phyloP scores from a whole-genome alignment of 2,888 invertebrate genomes.

The Vesta saturnalis region DNA sequence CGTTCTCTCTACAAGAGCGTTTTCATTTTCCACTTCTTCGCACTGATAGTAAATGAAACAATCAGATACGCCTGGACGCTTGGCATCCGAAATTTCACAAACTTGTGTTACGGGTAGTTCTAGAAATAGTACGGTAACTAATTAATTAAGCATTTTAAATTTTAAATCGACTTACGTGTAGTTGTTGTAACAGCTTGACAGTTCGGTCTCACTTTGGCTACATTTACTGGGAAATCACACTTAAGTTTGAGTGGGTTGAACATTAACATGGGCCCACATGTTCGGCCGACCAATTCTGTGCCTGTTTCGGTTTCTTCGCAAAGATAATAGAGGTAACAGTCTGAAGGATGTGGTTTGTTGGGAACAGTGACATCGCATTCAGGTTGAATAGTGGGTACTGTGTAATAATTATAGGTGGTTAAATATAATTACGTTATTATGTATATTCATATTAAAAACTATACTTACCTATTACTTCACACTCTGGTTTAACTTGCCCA shows the following conservation, averaged over 20 bases:
- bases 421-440: too few species aligned
- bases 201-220: not conserved
- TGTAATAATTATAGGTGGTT: too few species aligned
- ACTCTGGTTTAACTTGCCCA: not conserved
- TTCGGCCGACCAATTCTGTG: not conserved
- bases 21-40: constrained; percentile 57
- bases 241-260: not conserved
- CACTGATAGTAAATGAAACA: constrained; percentile 79
- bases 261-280: not conserved
- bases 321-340: not conserved
- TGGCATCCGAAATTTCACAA: not conserved
- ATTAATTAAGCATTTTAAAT: not conserved
- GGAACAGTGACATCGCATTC: not conserved
- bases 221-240: not conserved
- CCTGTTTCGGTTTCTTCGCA: constrained; percentile 2
- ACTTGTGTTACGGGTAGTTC: not conserved
- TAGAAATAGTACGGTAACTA: not conserved
- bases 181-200: not conserved
- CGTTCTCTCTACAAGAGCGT: constrained; percentile 67
- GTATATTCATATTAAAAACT: too few species aligned
- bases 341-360: not conserved
- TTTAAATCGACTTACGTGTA: not conserved
- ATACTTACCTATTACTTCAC: not conserved
- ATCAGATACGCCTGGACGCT: constrained; percentile 62
- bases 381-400: not conserved